A percentile compares a stretch with the other conserved stretches of the same genome.
Conservation (phyloP, 2,797 vertebrate genomes). For the Apogon hyalosoma region DNA sequence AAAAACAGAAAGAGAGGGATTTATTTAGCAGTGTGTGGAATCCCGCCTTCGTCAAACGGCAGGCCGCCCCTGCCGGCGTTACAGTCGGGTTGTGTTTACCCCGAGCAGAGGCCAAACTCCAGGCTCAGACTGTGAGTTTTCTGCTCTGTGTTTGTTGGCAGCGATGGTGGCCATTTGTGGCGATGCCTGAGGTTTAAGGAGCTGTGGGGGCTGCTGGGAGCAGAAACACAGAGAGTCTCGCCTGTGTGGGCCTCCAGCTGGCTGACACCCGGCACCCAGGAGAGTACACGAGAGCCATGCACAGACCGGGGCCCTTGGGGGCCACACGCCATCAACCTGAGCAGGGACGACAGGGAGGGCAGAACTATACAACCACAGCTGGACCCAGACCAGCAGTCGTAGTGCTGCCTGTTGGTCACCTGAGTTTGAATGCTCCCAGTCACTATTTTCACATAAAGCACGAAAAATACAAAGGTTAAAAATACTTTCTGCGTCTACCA, state of each 20-base stretch:
- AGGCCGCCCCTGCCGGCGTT: slow-evolving; percentile 54
- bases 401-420: not conserved
- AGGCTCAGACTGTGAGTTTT: slow-evolving; percentile 63
- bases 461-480: slow-evolving; percentile 18
- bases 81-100: slow-evolving; percentile 68
- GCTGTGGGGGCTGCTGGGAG: slow-evolving; percentile 54
- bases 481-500: slow-evolving; percentile 3
- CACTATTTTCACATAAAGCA: not conserved
- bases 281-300: slow-evolving; percentile 32
- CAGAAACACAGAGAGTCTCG: slow-evolving; percentile 44
- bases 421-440: too few relatives aligned
- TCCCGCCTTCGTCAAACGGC: slow-evolving; percentile 69
- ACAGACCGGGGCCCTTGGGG: slow-evolving; percentile 43
- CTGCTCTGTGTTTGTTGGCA: slow-evolving; percentile 81
- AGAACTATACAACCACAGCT: slow-evolving; percentile 39
- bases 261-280: slow-evolving; percentile 21
- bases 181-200: slow-evolving; percentile 76
- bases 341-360: slow-evolving; percentile 7
- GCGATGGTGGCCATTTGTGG: slow-evolving; percentile 67
- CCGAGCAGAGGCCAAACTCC: slow-evolving; percentile 49
- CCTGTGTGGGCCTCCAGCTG: slow-evolving; percentile 63
- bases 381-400: slow-evolving; percentile 37
- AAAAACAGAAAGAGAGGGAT: slow-evolving; percentile 58
- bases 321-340: slow-evolving; percentile 39
- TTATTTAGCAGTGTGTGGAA: slow-evolving; percentile 71